Evolutionary conservation across 2,113 vertebrate genomes (phyloP).

Genomic region (Vulpes vulpes): DNA sequence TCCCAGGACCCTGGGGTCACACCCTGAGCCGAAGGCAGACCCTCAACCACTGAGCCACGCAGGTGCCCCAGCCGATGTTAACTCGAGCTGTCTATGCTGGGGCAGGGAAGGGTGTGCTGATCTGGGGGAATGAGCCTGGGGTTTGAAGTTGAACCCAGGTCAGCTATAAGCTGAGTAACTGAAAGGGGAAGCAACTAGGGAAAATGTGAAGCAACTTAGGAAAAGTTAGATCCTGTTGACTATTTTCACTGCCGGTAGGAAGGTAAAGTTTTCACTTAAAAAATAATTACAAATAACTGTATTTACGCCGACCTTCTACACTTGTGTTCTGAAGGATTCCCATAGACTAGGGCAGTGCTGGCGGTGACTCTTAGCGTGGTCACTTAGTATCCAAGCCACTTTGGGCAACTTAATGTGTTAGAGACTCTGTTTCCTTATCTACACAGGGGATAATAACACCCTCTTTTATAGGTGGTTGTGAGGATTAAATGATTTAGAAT

Average conservation of each 20-base stretch:
- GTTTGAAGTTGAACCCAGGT: not conserved
- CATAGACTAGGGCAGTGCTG: not conserved
- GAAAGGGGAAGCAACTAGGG: not conserved
- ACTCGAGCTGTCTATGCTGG: too few species aligned
- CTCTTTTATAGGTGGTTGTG: not conserved
- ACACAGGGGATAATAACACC: not conserved
- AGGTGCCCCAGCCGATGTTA: too few species aligned
- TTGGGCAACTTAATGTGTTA: not conserved
- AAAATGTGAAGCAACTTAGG: not conserved
- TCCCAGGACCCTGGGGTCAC: too few species aligned
- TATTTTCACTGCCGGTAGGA: not conserved
- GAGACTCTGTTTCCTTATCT: not conserved
- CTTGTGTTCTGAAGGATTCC: not conserved
- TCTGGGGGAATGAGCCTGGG: not conserved
- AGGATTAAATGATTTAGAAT: not conserved
- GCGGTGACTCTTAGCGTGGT: not conserved
- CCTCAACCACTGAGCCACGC: too few species aligned
- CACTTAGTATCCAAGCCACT: not conserved
- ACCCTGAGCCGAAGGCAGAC: too few species aligned
- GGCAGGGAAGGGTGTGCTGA: not conserved
- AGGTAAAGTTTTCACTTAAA: not conserved
- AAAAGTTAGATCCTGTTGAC: not conserved
- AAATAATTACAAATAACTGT: not conserved
- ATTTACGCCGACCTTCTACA: not conserved
- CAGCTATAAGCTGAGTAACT: not conserved